Conservation (phyloP, 2,888 invertebrate species). For the Germaria angustata region DNA sequence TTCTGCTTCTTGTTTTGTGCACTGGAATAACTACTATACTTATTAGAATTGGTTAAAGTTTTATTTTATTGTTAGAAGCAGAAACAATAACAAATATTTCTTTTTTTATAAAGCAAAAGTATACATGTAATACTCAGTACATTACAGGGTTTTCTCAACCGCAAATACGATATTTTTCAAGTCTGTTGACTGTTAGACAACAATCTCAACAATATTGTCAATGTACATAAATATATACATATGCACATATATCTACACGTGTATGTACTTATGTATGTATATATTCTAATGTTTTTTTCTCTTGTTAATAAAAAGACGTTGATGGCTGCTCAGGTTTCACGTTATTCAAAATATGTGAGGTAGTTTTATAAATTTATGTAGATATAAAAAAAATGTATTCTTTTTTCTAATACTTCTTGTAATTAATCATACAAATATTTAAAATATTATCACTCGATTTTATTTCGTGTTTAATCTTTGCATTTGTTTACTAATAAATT, state of each 20-base stretch:
- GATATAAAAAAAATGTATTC: not conserved
- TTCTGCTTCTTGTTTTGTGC: conserved; percentile 34
- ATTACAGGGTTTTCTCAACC: conserved; percentile 52
- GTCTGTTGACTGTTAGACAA: conserved; percentile 42
- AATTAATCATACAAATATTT: not conserved
- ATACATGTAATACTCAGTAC: conserved; percentile 4
- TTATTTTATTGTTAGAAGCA: not conserved
- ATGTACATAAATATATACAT: not conserved
- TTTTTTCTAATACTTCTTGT: not conserved
- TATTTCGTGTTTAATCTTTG: not conserved
- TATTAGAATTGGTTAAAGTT: not conserved
- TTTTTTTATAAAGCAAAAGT: not conserved
- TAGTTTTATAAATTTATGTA: conserved; percentile 4
- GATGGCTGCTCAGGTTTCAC: conserved; percentile 51
- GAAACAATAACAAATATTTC: conserved; percentile 1
- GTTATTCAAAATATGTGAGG: conserved; percentile 46
- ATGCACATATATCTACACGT: not conserved
- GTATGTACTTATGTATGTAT: not conserved
- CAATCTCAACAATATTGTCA: conserved; percentile 12
- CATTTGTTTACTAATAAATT: conserved; percentile 7
- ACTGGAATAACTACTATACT: not conserved
- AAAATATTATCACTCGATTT: conserved; percentile 34
- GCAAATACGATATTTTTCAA: conserved; percentile 60
- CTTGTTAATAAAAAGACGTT: not conserved
- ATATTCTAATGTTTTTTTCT: not conserved